Percentiles rank a stretch among this genome's conserved stretches.
Conservation (phyloP, 2,113 vertebrate species). For the Xiphorhynchus elegans region DNA sequence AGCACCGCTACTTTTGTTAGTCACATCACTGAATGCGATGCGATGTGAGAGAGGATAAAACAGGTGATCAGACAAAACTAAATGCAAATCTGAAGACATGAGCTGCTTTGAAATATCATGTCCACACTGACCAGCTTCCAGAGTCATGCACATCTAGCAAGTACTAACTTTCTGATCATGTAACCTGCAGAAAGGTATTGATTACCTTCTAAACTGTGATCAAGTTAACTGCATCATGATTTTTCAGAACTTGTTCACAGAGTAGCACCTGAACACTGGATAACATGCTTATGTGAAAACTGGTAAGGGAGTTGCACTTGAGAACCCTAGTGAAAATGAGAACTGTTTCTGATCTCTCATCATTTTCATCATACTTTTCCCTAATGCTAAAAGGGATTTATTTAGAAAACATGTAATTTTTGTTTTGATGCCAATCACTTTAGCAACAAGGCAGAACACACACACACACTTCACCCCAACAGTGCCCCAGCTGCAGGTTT, state of each 20-base stretch:
- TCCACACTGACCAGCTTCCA: not conserved
- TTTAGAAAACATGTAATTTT: not conserved
- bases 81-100: not conserved
- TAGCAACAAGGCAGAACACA: not conserved
- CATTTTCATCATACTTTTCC: not conserved
- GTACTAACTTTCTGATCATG: not conserved
- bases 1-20: not conserved
- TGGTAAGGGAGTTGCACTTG: not conserved
- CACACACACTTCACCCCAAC: not conserved
- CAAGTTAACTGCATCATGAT: not conserved
- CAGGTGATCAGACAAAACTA: not conserved
- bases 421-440: not conserved
- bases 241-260: not conserved
- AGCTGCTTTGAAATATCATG: not conserved
- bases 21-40: not conserved
- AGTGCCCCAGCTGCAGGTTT: slow-evolving; percentile 4
- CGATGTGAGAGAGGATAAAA: not conserved
- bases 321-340: not conserved
- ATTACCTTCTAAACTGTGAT: not conserved
- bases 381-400: not conserved
- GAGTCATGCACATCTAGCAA: not conserved
- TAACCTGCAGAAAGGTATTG: not conserved
- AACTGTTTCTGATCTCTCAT: not conserved
- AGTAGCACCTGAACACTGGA: not conserved
- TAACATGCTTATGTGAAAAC: not conserved